Percentiles rank a stretch among this genome's conserved stretches.
Evolutionary conservation across 2,888 invertebrate species (phyloP).

Genomic region (Leptopilina drosophilae): DNA sequence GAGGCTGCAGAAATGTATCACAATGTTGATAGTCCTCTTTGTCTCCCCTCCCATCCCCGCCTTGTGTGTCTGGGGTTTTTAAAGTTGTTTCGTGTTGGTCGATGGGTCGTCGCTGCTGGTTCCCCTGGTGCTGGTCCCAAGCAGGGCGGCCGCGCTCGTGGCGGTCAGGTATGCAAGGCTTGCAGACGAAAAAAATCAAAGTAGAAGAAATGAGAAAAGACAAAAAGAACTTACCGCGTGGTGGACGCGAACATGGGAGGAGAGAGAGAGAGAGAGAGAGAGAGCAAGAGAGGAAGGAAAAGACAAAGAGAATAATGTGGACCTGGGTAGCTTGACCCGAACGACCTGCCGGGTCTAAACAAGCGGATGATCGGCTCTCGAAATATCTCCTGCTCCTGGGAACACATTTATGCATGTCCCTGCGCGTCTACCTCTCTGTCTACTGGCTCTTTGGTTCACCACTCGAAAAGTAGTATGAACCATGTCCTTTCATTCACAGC

Average conservation of each 20-base stretch:
- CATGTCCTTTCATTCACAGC: conserved; percentile 30
- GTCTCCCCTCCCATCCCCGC: not conserved
- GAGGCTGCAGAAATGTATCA: conserved; percentile 7
- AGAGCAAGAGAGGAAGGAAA: conserved; percentile 45
- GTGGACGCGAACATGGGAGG: conserved; percentile 26
- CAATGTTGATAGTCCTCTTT: conserved; percentile 30
- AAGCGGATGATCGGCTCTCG: conserved; percentile 68
- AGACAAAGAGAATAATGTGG: conserved; percentile 43
- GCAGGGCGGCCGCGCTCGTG: conserved; percentile 65
- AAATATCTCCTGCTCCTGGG: conserved; percentile 68
- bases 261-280: conserved; percentile 43
- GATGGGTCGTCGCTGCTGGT: conserved; percentile 19
- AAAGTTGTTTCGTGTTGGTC: conserved; percentile 22
- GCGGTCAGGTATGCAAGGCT: conserved; percentile 74
- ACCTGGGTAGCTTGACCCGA: conserved; percentile 33
- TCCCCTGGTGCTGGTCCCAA: conserved; percentile 23
- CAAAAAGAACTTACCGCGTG: conserved; percentile 59
- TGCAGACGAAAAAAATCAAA: conserved; percentile 68
- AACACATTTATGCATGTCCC: conserved; percentile 65
- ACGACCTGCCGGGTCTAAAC: conserved; percentile 68
- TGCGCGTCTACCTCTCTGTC: conserved; percentile 47
- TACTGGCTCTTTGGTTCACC: not conserved
- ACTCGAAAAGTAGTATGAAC: conserved; percentile 34
- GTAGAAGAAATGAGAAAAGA: conserved; percentile 64
- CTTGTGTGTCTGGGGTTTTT: conserved; percentile 19